Percentiles rank a stretch among this genome's conserved stretches.
These are phyloP conservation scores for Bombylius major DNA, from an alignment of 2,888 invertebrate species.

Conservation along the genomic window DNA sequence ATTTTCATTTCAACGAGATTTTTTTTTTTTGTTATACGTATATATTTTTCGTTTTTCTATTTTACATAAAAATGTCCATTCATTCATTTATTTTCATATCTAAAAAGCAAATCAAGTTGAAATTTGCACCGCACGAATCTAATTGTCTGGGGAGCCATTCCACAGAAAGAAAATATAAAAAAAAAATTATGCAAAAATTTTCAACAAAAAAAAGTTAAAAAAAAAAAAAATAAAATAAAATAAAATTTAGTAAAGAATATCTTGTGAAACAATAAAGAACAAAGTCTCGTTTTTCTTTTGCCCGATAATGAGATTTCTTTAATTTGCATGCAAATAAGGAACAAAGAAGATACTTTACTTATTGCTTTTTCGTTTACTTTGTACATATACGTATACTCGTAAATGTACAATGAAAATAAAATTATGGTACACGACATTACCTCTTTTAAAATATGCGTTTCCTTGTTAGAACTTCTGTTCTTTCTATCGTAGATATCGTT, in stretches of 20 bases:
- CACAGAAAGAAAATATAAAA: neutral
- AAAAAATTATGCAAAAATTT: neutral
- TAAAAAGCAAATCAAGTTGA: slow-evolving; percentile 1
- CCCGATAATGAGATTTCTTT: slow-evolving; percentile 17
- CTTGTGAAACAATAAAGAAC: slow-evolving; percentile 6
- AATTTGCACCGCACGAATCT: slow-evolving; percentile 8
- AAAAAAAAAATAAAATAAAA: neutral
- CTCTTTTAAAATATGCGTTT: too few species aligned
- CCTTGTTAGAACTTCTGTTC: too few species aligned
- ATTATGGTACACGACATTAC: too few species aligned
- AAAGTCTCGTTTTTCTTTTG: slow-evolving; percentile 1
- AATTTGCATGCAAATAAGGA: slow-evolving; percentile 18
- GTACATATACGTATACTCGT: too few species aligned
- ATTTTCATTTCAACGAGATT: too few species aligned
- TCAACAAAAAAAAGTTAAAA: neutral
- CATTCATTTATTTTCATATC: too few species aligned
- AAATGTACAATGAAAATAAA: too few species aligned
- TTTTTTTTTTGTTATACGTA: too few species aligned
- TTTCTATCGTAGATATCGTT: too few species aligned
- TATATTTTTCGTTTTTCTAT: too few species aligned
- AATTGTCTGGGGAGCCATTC: slow-evolving; percentile 6
- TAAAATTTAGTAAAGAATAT: neutral
- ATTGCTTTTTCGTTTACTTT: neutral
- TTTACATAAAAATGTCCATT: too few species aligned
- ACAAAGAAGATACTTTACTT: slow-evolving; percentile 3